Evolutionary conservation across 2,113 vertebrate genomes (phyloP).

Genomic region (Tetraodon nigroviridis): DNA sequence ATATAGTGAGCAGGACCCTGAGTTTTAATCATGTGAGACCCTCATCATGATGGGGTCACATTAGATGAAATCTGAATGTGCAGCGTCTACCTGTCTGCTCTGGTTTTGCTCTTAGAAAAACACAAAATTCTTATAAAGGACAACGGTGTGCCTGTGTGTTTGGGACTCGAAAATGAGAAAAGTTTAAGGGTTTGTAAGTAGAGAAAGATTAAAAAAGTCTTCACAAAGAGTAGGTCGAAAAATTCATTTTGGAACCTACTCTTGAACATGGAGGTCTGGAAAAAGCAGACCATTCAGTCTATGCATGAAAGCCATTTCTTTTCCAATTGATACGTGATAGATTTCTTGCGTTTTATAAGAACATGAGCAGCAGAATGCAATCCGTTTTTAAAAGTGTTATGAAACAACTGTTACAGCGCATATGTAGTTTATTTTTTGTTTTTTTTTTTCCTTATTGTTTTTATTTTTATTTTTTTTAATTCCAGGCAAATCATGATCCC

Average conservation of each 20-base stretch:
- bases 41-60: slow-evolving; percentile 33
- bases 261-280: slow-evolving; percentile 25
- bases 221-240: slow-evolving; percentile 34
- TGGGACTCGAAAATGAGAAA: slow-evolving; percentile 19
- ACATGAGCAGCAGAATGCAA: too few relatives aligned
- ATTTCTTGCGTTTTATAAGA: not conserved
- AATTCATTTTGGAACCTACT: slow-evolving; percentile 41
- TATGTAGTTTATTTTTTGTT: not conserved
- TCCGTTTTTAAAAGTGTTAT: too few relatives aligned
- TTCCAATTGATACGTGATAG: not conserved
- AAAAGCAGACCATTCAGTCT: slow-evolving; percentile 37
- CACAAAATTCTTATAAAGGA: not conserved
- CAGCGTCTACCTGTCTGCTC: not conserved
- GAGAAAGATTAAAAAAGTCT: slow-evolving; percentile 5
- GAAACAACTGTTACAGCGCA: not conserved
- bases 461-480: not conserved
- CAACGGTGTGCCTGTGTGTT: not conserved
- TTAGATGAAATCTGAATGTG: slow-evolving; percentile 40
- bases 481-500: not conserved
- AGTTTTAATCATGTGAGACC: slow-evolving; percentile 36
- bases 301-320: not conserved
- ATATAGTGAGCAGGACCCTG: slow-evolving; percentile 22
- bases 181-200: not conserved
- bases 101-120: not conserved
- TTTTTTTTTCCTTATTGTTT: not conserved